Conservation (phyloP, 2,797 vertebrate genomes). For the Mallotus villosus region DNA sequence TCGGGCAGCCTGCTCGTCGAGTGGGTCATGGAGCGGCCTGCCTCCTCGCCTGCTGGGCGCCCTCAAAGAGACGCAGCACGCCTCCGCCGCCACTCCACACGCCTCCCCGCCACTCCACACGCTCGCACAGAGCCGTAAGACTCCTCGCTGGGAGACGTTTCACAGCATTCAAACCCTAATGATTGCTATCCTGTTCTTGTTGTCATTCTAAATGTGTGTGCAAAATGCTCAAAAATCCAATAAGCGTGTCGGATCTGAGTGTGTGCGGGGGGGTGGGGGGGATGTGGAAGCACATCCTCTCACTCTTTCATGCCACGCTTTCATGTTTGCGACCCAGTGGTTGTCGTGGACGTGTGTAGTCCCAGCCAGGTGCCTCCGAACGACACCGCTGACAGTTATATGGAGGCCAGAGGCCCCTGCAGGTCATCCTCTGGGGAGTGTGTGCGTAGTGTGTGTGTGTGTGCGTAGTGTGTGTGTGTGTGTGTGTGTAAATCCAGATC, state of each 20-base stretch:
- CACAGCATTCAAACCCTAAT: constrained; percentile 21
- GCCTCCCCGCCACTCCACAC: constrained; percentile 30
- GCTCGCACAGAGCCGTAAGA: constrained; percentile 27
- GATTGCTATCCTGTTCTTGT: not conserved
- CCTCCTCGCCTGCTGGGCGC: constrained; percentile 45
- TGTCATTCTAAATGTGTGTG: not conserved
- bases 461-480: too few species aligned
- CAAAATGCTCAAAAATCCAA: too few species aligned
- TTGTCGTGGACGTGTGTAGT: too few species aligned
- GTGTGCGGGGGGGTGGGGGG: not conserved
- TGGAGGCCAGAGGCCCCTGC: too few species aligned
- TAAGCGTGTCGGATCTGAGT: not conserved
- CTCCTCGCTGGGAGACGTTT: constrained; percentile 30
- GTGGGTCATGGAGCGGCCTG: constrained; percentile 25
- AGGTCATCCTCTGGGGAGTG: too few species aligned
- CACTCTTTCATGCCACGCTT: not conserved
- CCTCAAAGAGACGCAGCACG: constrained; percentile 21
- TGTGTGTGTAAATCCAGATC: not conserved
- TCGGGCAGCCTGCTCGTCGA: constrained; percentile 53
- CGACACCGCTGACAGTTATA: not conserved
- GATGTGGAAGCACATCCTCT: not conserved
- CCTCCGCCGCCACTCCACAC: constrained; percentile 28
- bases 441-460: too few species aligned
- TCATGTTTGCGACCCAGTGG: too few species aligned
- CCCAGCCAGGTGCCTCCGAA: not conserved